Evolutionary conservation across 2,113 vertebrate species (phyloP), one percentile per base, ranked within the genome.

Genomic region (Urocynchramus pylzowi): DNA sequence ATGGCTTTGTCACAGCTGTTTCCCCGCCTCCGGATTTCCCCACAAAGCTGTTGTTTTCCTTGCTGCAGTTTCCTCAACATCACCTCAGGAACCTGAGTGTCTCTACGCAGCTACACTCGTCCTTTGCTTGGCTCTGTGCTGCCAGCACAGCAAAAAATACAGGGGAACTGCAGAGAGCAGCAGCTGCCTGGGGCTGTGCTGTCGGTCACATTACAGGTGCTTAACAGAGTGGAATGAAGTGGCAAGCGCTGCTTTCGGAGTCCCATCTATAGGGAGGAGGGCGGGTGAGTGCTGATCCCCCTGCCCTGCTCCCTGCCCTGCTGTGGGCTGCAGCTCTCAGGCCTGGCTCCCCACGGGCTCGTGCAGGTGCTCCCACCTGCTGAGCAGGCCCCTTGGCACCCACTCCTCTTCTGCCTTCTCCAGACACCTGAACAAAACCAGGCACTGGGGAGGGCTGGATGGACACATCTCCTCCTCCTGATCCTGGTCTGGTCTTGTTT

Each of bases 141-240:
- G 93, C 93, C 87, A 90, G 87, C 79, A 23, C 96, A 94, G 93
- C 93, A 93, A 24, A 95, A 95, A 95, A 84, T 53, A 53, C 6
- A 2, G 41, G 18, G 3, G 65, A 64, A 41, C 21, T 2, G 3
- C 88, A 39, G 45, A 27, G 3, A 77, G 95, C 87, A 73, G 93
- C 93, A 88, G 87, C 82, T 26, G 14, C 87, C 63, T 11, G 3
- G 75, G 79, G 61, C 77, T 84, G 39, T 1, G 3, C 70, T 77
- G 78, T 86, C 19, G 35, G 78, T 96, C 93, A 88, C 56, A 35
- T 91, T 67, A 93, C 71, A 79, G 53, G 70, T 84, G 84, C 79
- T 94, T 74, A 85, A 67, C 94, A 59, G 83, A 59, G 70, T 14
- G 82, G 9, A 83, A 57, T 77, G 82, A 44, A 85, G 69, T 0